Base-by-base conservation (phyloP, 2,888 invertebrate species). In the Ochropleura plecta region DNA sequence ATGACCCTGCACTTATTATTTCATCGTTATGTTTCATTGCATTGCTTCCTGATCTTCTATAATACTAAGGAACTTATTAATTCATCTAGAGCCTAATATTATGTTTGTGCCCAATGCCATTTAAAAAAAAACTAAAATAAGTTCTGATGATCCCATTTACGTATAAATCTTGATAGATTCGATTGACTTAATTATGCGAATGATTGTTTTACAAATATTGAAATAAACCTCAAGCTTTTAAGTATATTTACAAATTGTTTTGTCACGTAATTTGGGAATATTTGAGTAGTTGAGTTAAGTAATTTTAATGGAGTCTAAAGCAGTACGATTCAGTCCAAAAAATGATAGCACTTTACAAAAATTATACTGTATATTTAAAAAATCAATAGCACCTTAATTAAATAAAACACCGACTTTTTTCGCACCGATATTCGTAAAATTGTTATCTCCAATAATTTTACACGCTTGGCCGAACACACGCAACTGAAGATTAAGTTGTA, bases 1-100 rank as follows among this genome's bases (percentile, higher is more conserved):
- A 65, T 62, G 73, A 67, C 53, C 70, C 65, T 76, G 73, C 72
- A 79, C 40, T 70, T 74, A 79, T 67, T 55, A 76, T 44, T 55
- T 53, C 64, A 62, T 71, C 30, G 20, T 72, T 49, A 70, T 69
- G 59, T 67, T 57, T 40, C 7, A 48, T 18, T 48, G 40, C 46
- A 51, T 57, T n/a, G 64, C 46, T 73, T 73, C 69, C 48, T 73
- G 40, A 14, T 82, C 40, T 44, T 55, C 8, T 6, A 12, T 55
- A 16, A 42, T 16, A 49, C n/a, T 18, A n/a, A 68, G 16, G 49
- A 73, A 62, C 20, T 57, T 57, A 62, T 73, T 20, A 48, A 44
- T 44, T 30, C 40, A n/a, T 16, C n/a, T 42, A 42, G 40, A 49
- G 30, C n/a, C 44, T 62, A 44, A 44, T 44, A 57, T 62, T 62